Evolutionary conservation across 2,888 invertebrate species (phyloP).

Genomic region (Apamea epomidion): DNA sequence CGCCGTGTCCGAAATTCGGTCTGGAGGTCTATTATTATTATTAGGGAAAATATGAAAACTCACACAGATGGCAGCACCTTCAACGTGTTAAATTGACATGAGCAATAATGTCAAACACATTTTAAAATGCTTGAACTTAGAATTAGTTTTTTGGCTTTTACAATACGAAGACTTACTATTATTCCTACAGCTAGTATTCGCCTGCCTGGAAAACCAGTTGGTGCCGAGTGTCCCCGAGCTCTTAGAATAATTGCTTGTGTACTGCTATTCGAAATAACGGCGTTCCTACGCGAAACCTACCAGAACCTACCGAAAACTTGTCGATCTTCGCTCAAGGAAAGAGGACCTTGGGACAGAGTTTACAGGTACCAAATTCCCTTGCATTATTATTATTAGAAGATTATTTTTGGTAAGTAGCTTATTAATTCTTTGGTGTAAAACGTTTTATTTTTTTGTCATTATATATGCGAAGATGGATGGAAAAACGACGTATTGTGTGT

Average conservation of each 20-base stretch:
- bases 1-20: no score
- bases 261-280: slow-evolving; percentile 98
- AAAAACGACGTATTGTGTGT: slow-evolving; percentile 90
- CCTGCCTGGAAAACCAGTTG: slow-evolving; percentile 90
- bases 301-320: slow-evolving; percentile 95
- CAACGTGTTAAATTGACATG: neutral
- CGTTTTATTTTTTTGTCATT: slow-evolving; percentile 86
- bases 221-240: slow-evolving; percentile 96
- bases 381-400: slow-evolving; percentile 65
- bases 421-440: slow-evolving; percentile 84
- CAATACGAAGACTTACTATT: slow-evolving; percentile 5
- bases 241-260: slow-evolving; percentile 98
- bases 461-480: slow-evolving; percentile 90
- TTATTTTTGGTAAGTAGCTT: slow-evolving; percentile 85
- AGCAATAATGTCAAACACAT: neutral
- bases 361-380: slow-evolving; percentile 90
- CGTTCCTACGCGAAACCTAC: slow-evolving; percentile 99
- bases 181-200: slow-evolving; percentile 91
- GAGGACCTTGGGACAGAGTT: slow-evolving; percentile 95
- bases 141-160: slow-evolving; percentile 10
- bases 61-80: neutral
- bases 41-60: neutral
- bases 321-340: slow-evolving; percentile 93
- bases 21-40: no score
- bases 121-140: neutral